Conservation (phyloP, 2,888 invertebrate genomes). For the Pinctada fucata region DNA sequence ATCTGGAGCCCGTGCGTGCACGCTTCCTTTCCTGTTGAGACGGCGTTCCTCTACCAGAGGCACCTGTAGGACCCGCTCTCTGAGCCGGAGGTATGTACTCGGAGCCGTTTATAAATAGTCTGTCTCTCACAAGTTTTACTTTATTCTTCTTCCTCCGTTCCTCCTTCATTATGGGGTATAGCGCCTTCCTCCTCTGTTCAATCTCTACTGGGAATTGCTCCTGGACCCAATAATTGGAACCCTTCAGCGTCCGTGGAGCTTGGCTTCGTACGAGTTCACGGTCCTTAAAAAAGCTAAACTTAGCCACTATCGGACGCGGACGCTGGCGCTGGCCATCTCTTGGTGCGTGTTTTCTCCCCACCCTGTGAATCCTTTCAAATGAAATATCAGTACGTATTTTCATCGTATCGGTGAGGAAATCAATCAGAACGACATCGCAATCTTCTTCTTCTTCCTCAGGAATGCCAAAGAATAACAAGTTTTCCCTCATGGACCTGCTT, state of each 20-base stretch:
- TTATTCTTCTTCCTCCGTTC: constrained; percentile 15
- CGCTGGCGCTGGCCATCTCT: too few relatives aligned
- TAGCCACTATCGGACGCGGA: not conserved
- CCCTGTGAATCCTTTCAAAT: constrained; percentile 33
- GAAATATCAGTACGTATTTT: constrained; percentile 22
- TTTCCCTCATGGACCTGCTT: constrained; percentile 39
- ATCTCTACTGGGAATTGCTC: constrained; percentile 41
- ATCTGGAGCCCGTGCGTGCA: not conserved
- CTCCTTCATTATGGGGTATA: constrained; percentile 35
- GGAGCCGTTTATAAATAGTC: constrained; percentile 6
- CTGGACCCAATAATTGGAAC: constrained; percentile 20
- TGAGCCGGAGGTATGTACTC: not conserved
- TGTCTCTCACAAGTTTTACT: constrained; percentile 9
- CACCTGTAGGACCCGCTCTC: not conserved
- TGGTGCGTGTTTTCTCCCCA: too few relatives aligned
- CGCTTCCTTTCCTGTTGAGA: not conserved
- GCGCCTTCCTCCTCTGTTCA: not conserved
- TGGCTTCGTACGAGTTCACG: not conserved
- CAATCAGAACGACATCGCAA: constrained; percentile 29
- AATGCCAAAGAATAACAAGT: constrained; percentile 26
- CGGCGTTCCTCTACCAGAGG: not conserved
- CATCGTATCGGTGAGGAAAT: constrained; percentile 23
- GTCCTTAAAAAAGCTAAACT: not conserved
- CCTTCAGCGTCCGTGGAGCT: constrained; percentile 30
- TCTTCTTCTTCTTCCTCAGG: constrained; percentile 28